A percentile compares a stretch with the other conserved stretches of the same genome.
These are phyloP conservation scores for Petrocephalus microphthalmus DNA, from an alignment of 2,113 vertebrate genomes.

Conservation along the genomic window DNA sequence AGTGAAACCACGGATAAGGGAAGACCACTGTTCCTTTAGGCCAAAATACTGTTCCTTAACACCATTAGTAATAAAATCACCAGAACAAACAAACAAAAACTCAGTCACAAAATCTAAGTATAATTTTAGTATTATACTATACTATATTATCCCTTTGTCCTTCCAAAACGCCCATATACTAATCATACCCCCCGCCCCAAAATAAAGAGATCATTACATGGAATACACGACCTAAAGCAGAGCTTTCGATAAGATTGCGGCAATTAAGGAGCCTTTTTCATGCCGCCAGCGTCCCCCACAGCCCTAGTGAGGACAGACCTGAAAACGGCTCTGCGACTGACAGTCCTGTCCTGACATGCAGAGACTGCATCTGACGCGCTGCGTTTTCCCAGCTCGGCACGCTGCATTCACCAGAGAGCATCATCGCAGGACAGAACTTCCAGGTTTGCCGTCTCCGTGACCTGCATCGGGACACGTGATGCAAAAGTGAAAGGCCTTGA, in stretches of 20 bases:
- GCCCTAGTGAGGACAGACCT: not conserved
- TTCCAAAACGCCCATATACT: not conserved
- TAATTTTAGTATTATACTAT: too few relatives aligned
- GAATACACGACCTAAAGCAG: not conserved
- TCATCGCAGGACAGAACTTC: not conserved
- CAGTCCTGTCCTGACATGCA: not conserved
- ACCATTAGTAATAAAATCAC: too few relatives aligned
- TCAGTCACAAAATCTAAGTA: not conserved
- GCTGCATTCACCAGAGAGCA: not conserved
- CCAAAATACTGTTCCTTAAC: not conserved
- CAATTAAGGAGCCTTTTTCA: not conserved
- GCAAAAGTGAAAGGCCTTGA: not conserved
- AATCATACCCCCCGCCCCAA: not conserved
- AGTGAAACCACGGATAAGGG: not conserved
- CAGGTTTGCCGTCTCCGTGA: not conserved
- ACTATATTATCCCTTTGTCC: not conserved
- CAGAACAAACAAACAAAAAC: not conserved
- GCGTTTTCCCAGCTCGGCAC: too few relatives aligned
- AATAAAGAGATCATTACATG: not conserved
- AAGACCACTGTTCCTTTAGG: not conserved
- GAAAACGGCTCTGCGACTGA: not conserved
- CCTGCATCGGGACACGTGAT: not conserved
- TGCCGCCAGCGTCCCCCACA: not conserved
- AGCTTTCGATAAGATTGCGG: not conserved
- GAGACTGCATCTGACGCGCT: not conserved